These are phyloP conservation scores for Catocala sponsa DNA, from an alignment of 2,888 invertebrate species.

Conservation along the genomic window DNA sequence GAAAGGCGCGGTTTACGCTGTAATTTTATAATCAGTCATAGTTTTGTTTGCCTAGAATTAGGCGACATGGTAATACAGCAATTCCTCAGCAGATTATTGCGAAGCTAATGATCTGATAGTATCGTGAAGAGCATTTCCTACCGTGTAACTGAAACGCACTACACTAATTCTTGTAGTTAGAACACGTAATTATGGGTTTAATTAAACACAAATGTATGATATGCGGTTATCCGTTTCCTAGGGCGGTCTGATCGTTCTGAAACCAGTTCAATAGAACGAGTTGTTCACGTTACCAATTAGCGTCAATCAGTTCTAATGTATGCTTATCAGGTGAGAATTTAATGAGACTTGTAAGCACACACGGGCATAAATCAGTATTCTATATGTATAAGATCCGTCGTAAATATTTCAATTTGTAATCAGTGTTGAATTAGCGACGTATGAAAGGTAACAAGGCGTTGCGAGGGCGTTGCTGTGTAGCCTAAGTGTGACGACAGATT, in stretches of 20 bases:
- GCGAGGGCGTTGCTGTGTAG: conserved; percentile 37
- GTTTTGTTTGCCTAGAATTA: conserved; percentile 24
- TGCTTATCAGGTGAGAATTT: conserved; percentile 47
- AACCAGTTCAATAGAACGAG: conserved; percentile 42
- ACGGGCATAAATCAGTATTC: conserved; percentile 29
- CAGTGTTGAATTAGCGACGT: conserved; percentile 37
- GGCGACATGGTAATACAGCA: conserved; percentile 9
- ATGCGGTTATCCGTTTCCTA: conserved; percentile 35
- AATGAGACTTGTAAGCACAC: conserved; percentile 35
- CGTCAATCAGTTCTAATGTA: conserved; percentile 39
- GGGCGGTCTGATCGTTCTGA: conserved; percentile 36
- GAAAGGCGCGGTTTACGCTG: conserved; percentile 22
- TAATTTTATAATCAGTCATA: conserved; percentile 37
- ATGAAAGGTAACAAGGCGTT: conserved; percentile 35
- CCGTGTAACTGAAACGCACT: conserved; percentile 27
- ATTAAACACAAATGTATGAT: conserved; percentile 46
- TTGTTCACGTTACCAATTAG: conserved; percentile 47
- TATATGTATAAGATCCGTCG: conserved; percentile 45
- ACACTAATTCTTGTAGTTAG: conserved; percentile 22
- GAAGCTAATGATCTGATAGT: conserved; percentile 28
- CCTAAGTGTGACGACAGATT: conserved; percentile 32
- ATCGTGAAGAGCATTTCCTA: conserved; percentile 30
- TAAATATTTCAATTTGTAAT: conserved; percentile 56
- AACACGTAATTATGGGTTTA: conserved; percentile 36
- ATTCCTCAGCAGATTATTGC: conserved; percentile 26